Evolutionary conservation across 2,888 invertebrate genomes (phyloP).

Genomic region (Pristionchus mayeri): DNA sequence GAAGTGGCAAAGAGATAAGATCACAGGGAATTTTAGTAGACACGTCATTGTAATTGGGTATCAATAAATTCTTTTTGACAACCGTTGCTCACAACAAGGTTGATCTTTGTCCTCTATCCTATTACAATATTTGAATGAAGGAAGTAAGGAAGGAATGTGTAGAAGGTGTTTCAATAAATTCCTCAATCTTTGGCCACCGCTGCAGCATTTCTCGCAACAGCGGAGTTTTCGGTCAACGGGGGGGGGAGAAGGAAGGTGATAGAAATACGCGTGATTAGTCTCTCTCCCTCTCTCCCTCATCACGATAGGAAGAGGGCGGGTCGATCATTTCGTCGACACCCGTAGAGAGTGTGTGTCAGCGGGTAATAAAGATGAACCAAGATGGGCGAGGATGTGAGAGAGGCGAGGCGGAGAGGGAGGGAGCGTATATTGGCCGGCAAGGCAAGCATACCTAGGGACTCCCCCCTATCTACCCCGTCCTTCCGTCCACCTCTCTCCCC

Average conservation of each 20-base stretch:
- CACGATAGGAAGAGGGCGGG: neutral
- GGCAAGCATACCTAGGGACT: neutral
- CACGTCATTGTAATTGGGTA: no score
- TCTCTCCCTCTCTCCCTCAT: neutral
- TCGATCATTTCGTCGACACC: constrained; percentile 6
- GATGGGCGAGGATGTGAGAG: neutral
- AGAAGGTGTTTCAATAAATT: neutral
- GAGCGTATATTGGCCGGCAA: neutral
- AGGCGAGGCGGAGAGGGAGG: neutral
- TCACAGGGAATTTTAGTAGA: no score
- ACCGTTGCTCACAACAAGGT: no score
- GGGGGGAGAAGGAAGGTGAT: neutral
- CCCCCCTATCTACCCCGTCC: neutral
- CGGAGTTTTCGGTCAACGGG: neutral
- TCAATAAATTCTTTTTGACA: no score
- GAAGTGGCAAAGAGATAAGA: no score
- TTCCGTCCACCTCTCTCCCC: neutral
- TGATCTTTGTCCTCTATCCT: no score
- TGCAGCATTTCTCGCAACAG: no score
- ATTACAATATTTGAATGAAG: neutral
- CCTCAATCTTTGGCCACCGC: neutral
- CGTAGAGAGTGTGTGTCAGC: neutral
- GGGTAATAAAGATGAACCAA: constrained; percentile 34
- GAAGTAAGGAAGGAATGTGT: neutral
- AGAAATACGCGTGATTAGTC: no score